phyloP scores from a whole-genome alignment of 1,140 invertebrate genomes.

The Cotesia chilonis region DNA sequence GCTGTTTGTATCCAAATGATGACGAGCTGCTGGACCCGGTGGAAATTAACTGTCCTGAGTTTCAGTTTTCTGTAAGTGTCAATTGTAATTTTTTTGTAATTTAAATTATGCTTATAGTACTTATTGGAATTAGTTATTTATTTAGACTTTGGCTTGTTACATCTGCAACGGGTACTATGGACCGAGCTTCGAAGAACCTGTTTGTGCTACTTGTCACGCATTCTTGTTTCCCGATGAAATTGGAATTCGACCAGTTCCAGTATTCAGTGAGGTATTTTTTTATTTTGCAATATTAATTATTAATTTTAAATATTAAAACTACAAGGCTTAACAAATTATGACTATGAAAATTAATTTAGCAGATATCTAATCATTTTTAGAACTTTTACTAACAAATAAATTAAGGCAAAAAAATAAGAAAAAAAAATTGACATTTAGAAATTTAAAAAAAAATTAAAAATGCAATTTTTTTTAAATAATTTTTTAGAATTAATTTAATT shows the following conservation, averaged over 20 bases:
- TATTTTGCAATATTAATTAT: background rate
- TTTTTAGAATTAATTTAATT: too few relatives aligned
- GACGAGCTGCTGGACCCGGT: constrained; percentile 48
- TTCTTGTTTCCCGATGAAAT: constrained; percentile 86
- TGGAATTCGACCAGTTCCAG: constrained; percentile 66
- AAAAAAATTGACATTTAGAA: too few relatives aligned
- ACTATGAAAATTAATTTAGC: too few relatives aligned
- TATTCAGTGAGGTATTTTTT: constrained; percentile 66
- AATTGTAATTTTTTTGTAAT: constrained; percentile 18
- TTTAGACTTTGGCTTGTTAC: constrained; percentile 74
- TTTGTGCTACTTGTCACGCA: constrained; percentile 92
- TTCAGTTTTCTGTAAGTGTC: constrained; percentile 57
- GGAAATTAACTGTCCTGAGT: constrained; percentile 56
- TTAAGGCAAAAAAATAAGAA: too few relatives aligned
- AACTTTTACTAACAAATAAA: too few relatives aligned
- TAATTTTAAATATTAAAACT: too few relatives aligned
- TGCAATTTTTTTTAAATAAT: too few relatives aligned
- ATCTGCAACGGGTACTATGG: constrained; percentile 93
- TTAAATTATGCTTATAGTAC: background rate
- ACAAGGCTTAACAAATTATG: too few relatives aligned
- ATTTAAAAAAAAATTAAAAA: too few relatives aligned
- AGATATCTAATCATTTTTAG: too few relatives aligned
- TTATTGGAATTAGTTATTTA: constrained; percentile 17
- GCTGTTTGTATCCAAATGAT: constrained; percentile 49
- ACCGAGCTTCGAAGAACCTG: constrained; percentile 87